Percentiles rank a stretch among this genome's conserved stretches.
phyloP scores from a whole-genome alignment of 2,797 vertebrate genomes.

The Periophthalmus magnuspinnatus region DNA sequence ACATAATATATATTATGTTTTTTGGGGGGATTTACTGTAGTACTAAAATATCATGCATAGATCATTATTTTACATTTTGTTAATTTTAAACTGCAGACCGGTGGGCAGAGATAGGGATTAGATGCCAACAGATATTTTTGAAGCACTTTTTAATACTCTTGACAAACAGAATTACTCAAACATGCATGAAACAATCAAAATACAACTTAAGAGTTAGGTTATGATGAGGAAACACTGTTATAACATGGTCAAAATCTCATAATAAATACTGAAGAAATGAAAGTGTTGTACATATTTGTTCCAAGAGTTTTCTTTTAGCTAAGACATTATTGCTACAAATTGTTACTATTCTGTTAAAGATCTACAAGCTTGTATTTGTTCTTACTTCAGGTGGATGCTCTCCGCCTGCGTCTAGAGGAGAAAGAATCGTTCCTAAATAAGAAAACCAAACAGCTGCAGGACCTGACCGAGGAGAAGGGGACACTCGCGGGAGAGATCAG shows the following conservation, averaged over 20 bases:
- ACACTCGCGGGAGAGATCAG: slow-evolving; percentile 96
- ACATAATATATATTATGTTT: too few relatives aligned
- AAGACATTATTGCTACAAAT: not conserved
- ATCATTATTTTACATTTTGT: not conserved
- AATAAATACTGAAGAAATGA: too few relatives aligned
- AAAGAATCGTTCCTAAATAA: slow-evolving; percentile 98
- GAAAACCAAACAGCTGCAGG: slow-evolving; percentile 98
- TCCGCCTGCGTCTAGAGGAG: slow-evolving; percentile 94
- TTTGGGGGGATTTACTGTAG: not conserved
- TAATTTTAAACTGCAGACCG: not conserved
- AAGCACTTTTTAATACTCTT: too few relatives aligned
- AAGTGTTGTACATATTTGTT: too few relatives aligned
- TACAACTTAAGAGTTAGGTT: too few relatives aligned
- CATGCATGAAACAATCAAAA: too few relatives aligned
- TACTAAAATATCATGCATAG: not conserved
- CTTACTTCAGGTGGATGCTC: slow-evolving; percentile 88
- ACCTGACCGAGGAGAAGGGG: slow-evolving; percentile 97
- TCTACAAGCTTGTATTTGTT: not conserved
- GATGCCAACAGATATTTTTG: too few relatives aligned
- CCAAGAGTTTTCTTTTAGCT: not conserved
- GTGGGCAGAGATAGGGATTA: too few relatives aligned
- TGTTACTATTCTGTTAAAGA: not conserved
- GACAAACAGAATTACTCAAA: too few relatives aligned
- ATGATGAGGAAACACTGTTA: too few relatives aligned
- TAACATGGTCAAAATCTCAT: too few relatives aligned